Conservation (phyloP, 2,797 vertebrate genomes). For the Xiphorhynchus erythropygius region DNA sequence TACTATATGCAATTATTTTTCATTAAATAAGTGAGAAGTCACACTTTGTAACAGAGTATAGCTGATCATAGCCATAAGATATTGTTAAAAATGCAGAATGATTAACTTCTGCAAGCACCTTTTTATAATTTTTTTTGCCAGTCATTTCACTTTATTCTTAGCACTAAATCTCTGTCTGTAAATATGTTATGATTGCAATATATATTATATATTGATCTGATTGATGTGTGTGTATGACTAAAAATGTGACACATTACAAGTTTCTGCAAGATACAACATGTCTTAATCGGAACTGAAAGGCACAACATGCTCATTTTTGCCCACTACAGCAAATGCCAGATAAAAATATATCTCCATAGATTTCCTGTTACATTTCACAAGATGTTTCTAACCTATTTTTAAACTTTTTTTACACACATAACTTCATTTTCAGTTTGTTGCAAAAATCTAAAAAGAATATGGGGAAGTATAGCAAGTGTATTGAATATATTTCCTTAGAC, state of each 20-base stretch:
- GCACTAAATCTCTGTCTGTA: neutral
- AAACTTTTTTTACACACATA: neutral
- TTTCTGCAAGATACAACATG: neutral
- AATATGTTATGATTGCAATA: neutral
- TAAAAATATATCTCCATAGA: conserved; percentile 11
- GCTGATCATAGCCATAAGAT: neutral
- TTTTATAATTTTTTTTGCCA: neutral
- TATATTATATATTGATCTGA: neutral
- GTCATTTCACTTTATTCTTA: neutral
- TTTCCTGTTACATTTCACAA: conserved; percentile 29
- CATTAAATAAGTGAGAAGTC: neutral
- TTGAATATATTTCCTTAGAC: neutral
- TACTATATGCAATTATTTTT: neutral
- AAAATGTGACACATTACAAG: neutral
- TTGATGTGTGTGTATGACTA: neutral
- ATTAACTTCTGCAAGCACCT: neutral
- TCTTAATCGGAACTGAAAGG: neutral
- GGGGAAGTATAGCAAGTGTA: neutral
- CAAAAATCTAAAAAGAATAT: neutral
- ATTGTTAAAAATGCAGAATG: neutral
- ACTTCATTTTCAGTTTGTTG: neutral
- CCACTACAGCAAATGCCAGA: neutral
- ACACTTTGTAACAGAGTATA: neutral
- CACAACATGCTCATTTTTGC: neutral
- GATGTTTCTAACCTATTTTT: conserved; percentile 24